Evolutionary conservation across 1,140 invertebrate species (phyloP).

Genomic region (Conus ventricosus): DNA sequence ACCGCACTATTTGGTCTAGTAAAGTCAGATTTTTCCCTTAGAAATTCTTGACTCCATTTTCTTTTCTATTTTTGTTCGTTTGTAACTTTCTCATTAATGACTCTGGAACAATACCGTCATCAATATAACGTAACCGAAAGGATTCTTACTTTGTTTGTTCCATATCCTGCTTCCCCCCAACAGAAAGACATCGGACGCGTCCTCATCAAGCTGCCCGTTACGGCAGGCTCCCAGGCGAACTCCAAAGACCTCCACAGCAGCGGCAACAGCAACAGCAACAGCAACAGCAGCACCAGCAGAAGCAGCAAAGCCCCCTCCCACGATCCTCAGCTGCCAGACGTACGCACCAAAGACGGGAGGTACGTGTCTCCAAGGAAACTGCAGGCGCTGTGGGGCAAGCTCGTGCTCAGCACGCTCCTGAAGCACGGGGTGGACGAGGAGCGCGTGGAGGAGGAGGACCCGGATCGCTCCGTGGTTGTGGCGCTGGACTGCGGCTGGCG

Average conservation of each 20-base stretch:
- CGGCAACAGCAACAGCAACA: neutral
- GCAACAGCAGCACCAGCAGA: neutral
- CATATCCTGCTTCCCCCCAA: neutral
- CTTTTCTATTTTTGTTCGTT: too few species aligned
- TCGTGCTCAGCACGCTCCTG: conserved; percentile 40
- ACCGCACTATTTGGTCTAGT: too few species aligned
- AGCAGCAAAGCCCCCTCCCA: neutral
- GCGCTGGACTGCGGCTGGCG: conserved; percentile 10
- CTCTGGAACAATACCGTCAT: too few species aligned
- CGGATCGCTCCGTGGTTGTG: neutral
- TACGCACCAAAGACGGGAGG: conserved; percentile 45
- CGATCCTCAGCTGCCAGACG: neutral
- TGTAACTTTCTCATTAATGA: too few species aligned
- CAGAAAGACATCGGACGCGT: neutral
- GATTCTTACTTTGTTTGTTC: too few species aligned
- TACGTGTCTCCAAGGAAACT: conserved; percentile 52
- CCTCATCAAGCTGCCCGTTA: neutral
- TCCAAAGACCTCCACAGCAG: neutral
- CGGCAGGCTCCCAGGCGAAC: neutral
- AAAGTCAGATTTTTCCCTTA: too few species aligned
- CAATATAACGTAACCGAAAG: too few species aligned
- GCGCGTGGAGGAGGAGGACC: neutral
- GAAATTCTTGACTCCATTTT: too few species aligned
- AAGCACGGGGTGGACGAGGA: neutral
- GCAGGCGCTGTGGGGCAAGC: conserved; percentile 37